Conservation (phyloP, 2,888 invertebrate species). For the Anaspis maculata region DNA sequence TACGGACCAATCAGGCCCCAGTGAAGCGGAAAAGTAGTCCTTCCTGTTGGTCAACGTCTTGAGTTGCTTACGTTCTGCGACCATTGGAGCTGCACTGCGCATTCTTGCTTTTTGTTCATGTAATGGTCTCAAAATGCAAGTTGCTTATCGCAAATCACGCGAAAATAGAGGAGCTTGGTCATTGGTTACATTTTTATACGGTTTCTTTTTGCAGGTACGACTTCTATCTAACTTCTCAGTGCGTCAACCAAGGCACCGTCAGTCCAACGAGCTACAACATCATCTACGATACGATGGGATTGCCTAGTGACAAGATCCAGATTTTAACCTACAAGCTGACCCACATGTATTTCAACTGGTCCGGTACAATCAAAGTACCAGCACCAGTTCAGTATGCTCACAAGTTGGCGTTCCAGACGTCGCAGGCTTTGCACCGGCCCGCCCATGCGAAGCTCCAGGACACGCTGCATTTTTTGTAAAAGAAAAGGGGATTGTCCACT, state of each 20-base stretch:
- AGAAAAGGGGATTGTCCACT: too few species aligned
- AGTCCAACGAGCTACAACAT: conserved; percentile 87
- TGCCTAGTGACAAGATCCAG: conserved; percentile 70
- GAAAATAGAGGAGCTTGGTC: too few species aligned
- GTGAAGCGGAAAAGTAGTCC: too few species aligned
- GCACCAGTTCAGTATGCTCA: conserved; percentile 93
- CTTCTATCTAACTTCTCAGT: conserved; percentile 83
- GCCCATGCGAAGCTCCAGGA: conserved; percentile 55
- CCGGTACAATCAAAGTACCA: conserved; percentile 76
- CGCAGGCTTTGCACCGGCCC: conserved; percentile 65
- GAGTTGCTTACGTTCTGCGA: too few species aligned
- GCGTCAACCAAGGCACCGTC: conserved; percentile 81
- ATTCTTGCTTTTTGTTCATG: too few species aligned
- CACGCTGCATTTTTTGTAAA: conserved; percentile 63
- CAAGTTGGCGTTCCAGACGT: conserved; percentile 82
- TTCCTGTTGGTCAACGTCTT: too few species aligned
- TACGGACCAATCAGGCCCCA: too few species aligned
- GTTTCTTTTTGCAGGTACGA: conserved; percentile 63
- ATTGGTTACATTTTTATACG: too few species aligned
- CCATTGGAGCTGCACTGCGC: too few species aligned
- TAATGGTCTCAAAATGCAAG: too few species aligned
- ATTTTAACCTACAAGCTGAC: conserved; percentile 76
- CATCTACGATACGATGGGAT: conserved; percentile 60
- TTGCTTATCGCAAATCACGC: too few species aligned
- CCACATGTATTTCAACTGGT: conserved; percentile 91